Evolutionary conservation across 2,113 vertebrate genomes (phyloP).

Genomic region (Irena cyanogastra): DNA sequence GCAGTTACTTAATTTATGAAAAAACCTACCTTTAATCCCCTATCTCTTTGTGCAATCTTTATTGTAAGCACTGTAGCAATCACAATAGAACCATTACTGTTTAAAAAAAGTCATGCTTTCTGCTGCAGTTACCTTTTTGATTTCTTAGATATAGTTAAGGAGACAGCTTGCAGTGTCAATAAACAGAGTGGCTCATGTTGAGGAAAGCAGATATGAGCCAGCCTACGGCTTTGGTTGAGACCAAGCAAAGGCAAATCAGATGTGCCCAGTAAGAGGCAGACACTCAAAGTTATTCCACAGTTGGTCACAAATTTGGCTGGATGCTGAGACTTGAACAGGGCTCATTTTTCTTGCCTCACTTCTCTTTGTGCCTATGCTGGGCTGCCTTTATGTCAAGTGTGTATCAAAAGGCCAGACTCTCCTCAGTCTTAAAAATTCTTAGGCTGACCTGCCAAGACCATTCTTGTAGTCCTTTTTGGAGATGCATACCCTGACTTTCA

Average conservation of each 20-base stretch:
- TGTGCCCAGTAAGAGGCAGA: background rate
- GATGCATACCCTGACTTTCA: background rate
- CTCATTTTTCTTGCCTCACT: background rate
- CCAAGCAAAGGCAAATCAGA: background rate
- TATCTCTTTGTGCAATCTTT: background rate
- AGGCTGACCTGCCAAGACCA: background rate
- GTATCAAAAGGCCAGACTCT: background rate
- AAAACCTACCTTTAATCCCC: background rate
- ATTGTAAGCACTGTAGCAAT: background rate
- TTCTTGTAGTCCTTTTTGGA: background rate
- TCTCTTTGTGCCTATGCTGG: background rate
- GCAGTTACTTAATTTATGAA: background rate
- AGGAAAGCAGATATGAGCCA: background rate
- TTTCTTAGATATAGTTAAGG: background rate
- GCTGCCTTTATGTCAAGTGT: background rate
- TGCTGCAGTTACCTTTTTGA: background rate
- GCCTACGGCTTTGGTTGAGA: background rate
- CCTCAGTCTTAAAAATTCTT: background rate
- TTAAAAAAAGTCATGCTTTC: background rate
- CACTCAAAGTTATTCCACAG: background rate
- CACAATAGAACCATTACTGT: background rate
- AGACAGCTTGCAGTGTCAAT: background rate
- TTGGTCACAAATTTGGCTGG: background rate
- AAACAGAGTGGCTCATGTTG: background rate
- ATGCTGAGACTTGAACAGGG: background rate